Conservation (phyloP, 2,113 vertebrate genomes). For the Boulengeromyrus knoepffleri region DNA sequence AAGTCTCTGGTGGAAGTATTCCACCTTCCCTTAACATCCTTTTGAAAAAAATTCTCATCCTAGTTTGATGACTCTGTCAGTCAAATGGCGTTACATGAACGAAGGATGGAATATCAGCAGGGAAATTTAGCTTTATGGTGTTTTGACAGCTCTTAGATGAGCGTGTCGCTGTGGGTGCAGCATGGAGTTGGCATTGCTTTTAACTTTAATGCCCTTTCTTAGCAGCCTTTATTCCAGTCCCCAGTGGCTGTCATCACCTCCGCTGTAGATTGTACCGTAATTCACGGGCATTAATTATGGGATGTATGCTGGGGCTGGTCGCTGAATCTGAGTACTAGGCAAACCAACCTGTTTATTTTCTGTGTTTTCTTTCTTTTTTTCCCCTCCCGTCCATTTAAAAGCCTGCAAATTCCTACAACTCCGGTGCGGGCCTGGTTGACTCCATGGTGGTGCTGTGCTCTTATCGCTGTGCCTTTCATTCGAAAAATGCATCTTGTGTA, state of each 20-base stretch:
- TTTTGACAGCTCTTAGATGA: slow-evolving; percentile 2
- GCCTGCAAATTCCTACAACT: background rate
- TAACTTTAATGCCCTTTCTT: background rate
- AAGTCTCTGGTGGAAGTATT: background rate
- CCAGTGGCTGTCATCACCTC: background rate
- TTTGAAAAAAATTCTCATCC: background rate
- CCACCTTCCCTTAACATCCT: background rate
- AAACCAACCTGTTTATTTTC: background rate
- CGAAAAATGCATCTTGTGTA: background rate
- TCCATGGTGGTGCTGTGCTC: background rate
- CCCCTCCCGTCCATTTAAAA: background rate
- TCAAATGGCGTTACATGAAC: background rate
- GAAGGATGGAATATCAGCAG: background rate
- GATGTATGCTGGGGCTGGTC: background rate
- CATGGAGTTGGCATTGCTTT: background rate
- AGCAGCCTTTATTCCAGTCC: background rate
- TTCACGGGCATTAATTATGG: background rate
- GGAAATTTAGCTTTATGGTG: background rate
- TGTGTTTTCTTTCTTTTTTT: background rate
- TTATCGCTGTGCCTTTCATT: background rate
- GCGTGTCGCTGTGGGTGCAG: background rate
- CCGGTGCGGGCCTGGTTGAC: background rate
- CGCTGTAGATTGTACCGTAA: background rate
- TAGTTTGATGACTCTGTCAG: background rate
- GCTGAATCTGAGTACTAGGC: background rate